Evolutionary conservation across 2,113 vertebrate genomes (phyloP), one percentile per base, ranked within the genome.

Genomic region (Salminus brasiliensis): DNA sequence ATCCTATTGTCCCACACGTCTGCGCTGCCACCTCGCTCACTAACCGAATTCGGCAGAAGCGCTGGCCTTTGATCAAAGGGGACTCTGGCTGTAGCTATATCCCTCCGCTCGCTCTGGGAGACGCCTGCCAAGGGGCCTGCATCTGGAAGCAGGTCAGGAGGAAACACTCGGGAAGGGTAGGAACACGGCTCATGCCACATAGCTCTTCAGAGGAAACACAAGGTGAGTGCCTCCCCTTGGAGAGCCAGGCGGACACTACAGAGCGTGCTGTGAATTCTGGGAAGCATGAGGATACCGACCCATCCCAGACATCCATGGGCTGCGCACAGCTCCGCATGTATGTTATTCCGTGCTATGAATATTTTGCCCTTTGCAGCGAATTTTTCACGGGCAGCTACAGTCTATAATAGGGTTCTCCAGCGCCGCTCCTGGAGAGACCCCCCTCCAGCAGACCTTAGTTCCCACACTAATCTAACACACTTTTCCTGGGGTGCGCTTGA

Each of bases 11-110:
- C 62, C 60, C 34, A 1, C 8, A 15, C n/a, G 25, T 59, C 32
- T 68, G 65, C 25, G 12, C 18, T 13, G 16, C 63, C 43, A 34
- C 53, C 67, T 45, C 55, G 27, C 77, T 63, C 27, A 32, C 27
- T 68, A 41, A 79, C 53, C 53, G 70, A 69, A 78, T 79, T 16
- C 49, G 5, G 49, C 39, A 29, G 32, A 34, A 34, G 63, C 52
- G 32, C 72, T 70, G 81, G 63, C 76, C 55, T 79, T 75, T 74
- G 76, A 79, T 83, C 71, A 75, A 74, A 83, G 52, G 39, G n/a
- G 34, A 34, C 34, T 52, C 63, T n/a, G 47, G 21, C 23, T 39
- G 70, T n/a, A n/a, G n/a, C n/a, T n/a, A n/a, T n/a, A n/a, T 39
- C 53, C 73, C 74, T 55, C 45, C 59, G 25, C 18, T 25, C 25